A percentile compares a stretch with the other conserved stretches of the same genome.
Evolutionary conservation across 2,888 invertebrate species (phyloP).

Genomic region (Nowickia ferox): DNA sequence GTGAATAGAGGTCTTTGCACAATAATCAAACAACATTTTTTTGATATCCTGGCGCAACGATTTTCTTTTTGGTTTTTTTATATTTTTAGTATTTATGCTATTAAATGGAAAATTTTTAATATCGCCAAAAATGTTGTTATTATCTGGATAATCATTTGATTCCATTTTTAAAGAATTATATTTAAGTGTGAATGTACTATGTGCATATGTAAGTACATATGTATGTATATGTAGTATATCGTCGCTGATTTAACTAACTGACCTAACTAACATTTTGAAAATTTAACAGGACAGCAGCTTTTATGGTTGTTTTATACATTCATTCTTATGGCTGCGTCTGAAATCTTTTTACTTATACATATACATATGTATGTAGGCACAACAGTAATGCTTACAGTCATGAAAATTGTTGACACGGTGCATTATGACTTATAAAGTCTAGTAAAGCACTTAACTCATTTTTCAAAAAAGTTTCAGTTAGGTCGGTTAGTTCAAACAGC

Average conservation of each 20-base stretch:
- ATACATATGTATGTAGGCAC: no score
- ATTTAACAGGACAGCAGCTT: no score
- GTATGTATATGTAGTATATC: not conserved
- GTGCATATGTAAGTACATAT: not conserved
- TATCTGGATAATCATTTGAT: slow-evolving; percentile 43
- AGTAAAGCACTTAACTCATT: no score
- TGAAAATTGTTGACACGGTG: no score
- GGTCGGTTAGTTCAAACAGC: no score
- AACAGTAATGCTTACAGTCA: no score
- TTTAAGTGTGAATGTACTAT: not conserved
- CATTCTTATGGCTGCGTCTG: no score
- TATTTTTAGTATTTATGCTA: not conserved
- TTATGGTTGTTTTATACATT: no score
- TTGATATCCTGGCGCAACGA: slow-evolving; percentile 73
- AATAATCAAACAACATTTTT: slow-evolving; percentile 85
- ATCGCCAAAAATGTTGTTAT: slow-evolving; percentile 14
- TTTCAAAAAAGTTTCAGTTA: no score
- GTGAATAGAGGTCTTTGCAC: slow-evolving; percentile 86
- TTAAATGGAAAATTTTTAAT: not conserved
- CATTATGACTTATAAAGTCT: no score
- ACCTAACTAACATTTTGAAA: no score
- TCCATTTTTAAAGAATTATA: slow-evolving; percentile 35
- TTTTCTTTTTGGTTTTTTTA: slow-evolving; percentile 31
- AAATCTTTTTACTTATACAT: not conserved
- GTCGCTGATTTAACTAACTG: no score